Evolutionary conservation across 2,888 invertebrate species (phyloP), one percentile per base, ranked within the genome.

Genomic region (Tineola bisselliella): DNA sequence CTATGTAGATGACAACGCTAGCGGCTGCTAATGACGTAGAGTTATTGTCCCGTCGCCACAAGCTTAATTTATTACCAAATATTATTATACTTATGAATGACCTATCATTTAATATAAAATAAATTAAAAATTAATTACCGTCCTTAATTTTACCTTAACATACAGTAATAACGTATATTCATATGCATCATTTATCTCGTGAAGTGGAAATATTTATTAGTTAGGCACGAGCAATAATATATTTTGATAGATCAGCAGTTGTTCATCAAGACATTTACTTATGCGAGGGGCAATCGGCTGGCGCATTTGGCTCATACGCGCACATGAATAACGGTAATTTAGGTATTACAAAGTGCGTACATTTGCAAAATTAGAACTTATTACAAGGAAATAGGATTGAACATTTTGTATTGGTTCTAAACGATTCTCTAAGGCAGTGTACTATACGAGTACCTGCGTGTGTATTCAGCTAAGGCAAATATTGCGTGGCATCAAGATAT

Each of bases 401-500:
- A 54, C n/a, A 25, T 54, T 25, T 54, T 25, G 17, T 17, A 25
- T 54, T 18, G 8, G n/a, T 25, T 54, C 17, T 52, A 15, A 48
- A 15, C 44, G 44, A 13, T 44, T 44, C 44, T 6, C 18, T 8
- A n/a, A 8, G 54, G 54, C 5, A 13, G 54, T 18, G 54, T 54
- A 13, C n/a, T n/a, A n/a, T n/a, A n/a, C n/a, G n/a, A n/a, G n/a
- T n/a, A n/a, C n/a, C n/a, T n/a, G n/a, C 15, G 54, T 25, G 25
- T 58, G 58, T 58, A 58, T 33, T 11, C 58, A 33, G 33, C 33
- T 13, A 58, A 58, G 31, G 58, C 33, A 58, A 58, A 58, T 58
- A 58, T 58, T 58, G 58, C 58, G 58, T 58, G 58, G 58, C 15
- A 58, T 58, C 58, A 58, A 58, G 58, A 58, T 58, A 58, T 58